These are phyloP conservation scores for Brienomyrus longianalis DNA, from an alignment of 2,113 vertebrate species.

Conservation along the genomic window DNA sequence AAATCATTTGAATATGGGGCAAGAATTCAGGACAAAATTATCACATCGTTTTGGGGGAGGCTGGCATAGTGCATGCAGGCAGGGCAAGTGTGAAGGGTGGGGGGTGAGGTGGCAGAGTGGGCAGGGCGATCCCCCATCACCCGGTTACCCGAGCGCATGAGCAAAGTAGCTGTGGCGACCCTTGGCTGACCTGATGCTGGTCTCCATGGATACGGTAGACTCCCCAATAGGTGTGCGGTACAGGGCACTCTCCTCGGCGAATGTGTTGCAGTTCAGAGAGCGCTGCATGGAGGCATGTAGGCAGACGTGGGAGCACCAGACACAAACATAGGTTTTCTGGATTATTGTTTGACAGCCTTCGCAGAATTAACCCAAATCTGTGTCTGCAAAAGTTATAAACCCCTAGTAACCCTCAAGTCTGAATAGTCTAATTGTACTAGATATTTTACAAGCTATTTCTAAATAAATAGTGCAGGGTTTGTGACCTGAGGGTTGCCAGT, in stretches of 20 bases:
- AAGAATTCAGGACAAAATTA: background rate
- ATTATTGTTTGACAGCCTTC: background rate
- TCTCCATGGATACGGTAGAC: constrained; percentile 77
- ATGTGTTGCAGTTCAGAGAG: constrained; percentile 74
- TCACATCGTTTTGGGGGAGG: background rate
- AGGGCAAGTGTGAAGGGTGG: background rate
- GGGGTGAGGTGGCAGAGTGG: background rate
- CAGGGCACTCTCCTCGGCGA: constrained; percentile 67
- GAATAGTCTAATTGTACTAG: background rate
- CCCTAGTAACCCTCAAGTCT: background rate
- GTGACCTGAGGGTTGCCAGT: background rate
- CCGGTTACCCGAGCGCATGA: constrained; percentile 66
- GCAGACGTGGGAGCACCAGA: background rate
- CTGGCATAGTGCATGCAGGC: background rate
- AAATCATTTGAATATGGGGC: background rate
- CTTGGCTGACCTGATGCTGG: constrained; percentile 68
- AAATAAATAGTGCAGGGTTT: background rate
- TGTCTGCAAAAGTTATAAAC: background rate
- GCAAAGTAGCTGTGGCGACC: constrained; percentile 63
- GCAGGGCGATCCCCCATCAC: constrained; percentile 53
- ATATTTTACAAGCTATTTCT: background rate
- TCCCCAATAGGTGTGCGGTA: constrained; percentile 74
- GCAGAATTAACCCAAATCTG: background rate
- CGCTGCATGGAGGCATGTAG: constrained; percentile 50
- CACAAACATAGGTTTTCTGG: background rate